Conservation (phyloP, 2,113 vertebrate species). For the Falcunculus frontatus region DNA sequence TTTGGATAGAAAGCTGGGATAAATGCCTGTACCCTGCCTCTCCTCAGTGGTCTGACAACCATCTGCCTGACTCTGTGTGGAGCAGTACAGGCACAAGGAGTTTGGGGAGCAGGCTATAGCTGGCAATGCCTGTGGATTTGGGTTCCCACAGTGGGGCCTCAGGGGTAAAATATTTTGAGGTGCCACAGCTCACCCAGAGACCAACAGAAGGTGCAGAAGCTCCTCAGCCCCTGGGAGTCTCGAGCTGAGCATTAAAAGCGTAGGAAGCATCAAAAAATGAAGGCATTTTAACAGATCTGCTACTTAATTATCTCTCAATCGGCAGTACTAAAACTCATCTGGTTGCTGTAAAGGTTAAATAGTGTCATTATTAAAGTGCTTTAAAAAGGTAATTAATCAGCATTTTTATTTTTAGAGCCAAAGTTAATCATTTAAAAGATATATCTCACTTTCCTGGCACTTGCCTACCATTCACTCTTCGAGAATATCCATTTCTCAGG, state of each 20-base stretch:
- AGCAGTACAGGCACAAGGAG: rapidly evolving
- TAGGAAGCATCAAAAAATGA: not conserved
- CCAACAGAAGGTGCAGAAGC: not conserved
- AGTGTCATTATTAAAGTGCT: slow-evolving; percentile 19
- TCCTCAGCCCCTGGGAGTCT: not conserved
- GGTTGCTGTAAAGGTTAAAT: slow-evolving; percentile 33
- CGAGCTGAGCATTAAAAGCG: not conserved
- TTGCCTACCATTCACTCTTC: not conserved
- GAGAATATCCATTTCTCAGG: not conserved
- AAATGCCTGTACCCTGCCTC: not conserved
- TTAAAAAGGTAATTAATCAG: slow-evolving; percentile 32
- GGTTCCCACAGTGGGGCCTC: not conserved
- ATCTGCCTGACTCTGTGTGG: no score
- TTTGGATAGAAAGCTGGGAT: not conserved
- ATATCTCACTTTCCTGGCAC: not conserved
- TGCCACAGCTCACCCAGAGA: not conserved
- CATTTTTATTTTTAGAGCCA: slow-evolving; percentile 31
- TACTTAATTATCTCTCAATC: slow-evolving; percentile 26
- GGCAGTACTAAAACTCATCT: not conserved
- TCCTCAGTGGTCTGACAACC: not conserved
- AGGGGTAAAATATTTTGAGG: not conserved
- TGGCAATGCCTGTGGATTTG: not conserved
- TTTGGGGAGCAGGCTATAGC: not conserved
- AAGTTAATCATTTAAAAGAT: not conserved
- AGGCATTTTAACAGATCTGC: not conserved